These are phyloP conservation scores for Pseudoatta argentina DNA, from an alignment of 1,140 invertebrate species.

Conservation along the genomic window DNA sequence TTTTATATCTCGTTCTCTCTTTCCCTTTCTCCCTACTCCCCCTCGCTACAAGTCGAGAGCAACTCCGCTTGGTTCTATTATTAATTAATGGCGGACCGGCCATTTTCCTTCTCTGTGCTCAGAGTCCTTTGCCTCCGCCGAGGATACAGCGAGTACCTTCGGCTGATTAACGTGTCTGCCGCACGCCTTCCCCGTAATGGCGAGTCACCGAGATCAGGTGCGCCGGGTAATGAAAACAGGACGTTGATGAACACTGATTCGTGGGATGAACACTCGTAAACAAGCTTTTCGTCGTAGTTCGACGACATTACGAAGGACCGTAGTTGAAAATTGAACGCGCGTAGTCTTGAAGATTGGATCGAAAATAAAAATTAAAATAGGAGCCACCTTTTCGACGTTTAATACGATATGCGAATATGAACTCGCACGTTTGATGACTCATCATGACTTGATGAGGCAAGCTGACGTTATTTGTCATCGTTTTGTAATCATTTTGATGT, in stretches of 20 bases:
- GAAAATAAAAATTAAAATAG: slow-evolving; percentile 23
- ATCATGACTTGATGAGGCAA: no score
- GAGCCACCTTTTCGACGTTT: neutral
- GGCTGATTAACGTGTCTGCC: slow-evolving; percentile 74
- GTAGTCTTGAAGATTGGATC: slow-evolving; percentile 33
- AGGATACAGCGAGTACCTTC: slow-evolving; percentile 59
- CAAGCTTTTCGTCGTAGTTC: slow-evolving; percentile 43
- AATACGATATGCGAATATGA: neutral
- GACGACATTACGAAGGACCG: neutral
- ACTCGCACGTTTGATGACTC: slow-evolving; percentile 25
- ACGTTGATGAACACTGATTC: slow-evolving; percentile 49
- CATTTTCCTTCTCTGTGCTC: slow-evolving; percentile 72
- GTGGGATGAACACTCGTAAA: slow-evolving; percentile 45
- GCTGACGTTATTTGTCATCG: no score
- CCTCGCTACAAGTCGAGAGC: slow-evolving; percentile 54
- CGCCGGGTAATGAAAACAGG: slow-evolving; percentile 61
- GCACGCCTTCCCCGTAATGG: slow-evolving; percentile 60
- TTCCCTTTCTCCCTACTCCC: slow-evolving; percentile 14
- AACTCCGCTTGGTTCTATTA: slow-evolving; percentile 74
- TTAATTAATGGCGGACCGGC: slow-evolving; percentile 80
- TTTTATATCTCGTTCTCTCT: slow-evolving; percentile 44
- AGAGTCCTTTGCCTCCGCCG: slow-evolving; percentile 47
- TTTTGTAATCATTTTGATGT: no score
- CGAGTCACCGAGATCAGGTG: slow-evolving; percentile 43
- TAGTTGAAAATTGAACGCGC: slow-evolving; percentile 46